Evolutionary conservation across 2,113 vertebrate species (phyloP).

Genomic region (Alces alces): DNA sequence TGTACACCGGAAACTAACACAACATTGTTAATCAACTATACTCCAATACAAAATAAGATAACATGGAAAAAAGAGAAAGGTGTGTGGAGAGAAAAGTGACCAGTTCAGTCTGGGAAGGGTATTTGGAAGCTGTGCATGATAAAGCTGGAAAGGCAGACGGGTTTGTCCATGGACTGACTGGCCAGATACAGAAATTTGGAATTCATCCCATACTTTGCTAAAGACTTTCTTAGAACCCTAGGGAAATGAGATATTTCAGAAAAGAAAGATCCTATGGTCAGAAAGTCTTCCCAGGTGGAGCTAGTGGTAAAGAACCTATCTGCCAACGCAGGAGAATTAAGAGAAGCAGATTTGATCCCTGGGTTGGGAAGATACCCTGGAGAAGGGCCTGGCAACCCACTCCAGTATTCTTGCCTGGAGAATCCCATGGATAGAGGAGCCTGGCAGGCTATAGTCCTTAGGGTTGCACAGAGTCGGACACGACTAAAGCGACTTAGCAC

Average conservation of each 20-base stretch:
- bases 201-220: neutral
- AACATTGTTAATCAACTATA: neutral
- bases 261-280: neutral
- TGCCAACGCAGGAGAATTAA: neutral
- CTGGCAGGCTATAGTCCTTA: neutral
- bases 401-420: neutral
- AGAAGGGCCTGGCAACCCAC: neutral
- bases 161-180: neutral
- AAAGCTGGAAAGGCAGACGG: neutral
- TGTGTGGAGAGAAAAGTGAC: neutral
- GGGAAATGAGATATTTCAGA: neutral
- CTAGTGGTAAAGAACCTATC: neutral
- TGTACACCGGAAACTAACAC: neutral
- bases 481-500: neutral
- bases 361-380: neutral
- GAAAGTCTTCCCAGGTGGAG: neutral
- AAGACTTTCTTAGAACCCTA: neutral
- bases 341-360: neutral
- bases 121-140: neutral
- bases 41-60: neutral
- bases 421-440: neutral
- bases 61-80: neutral
- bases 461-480: neutral
- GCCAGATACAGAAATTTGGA: neutral
- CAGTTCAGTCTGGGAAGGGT: neutral